Base-by-base conservation (phyloP, 2,888 invertebrate genomes). In the Pandemis corylana region DNA sequence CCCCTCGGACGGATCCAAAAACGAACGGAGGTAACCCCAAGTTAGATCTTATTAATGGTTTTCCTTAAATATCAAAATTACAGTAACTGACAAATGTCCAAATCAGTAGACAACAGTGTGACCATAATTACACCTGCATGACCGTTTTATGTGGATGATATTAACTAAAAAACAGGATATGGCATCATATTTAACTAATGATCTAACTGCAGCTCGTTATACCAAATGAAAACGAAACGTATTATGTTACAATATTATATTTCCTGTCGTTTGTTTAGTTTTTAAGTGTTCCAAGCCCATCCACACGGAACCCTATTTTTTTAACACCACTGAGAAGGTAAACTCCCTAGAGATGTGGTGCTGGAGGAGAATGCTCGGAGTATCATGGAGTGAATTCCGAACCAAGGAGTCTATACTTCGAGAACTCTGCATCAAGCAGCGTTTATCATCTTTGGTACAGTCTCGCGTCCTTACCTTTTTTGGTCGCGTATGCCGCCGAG, bases 131-230 rank as follows among this genome's bases (percentile, higher is more conserved):
- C 75, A 75, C 75, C 75, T 75, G 75, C 66, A 46, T 62, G n/a
- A 56, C 67, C 62, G 42, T 70, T 75, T 66, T 70, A 44, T 62
- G 74, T 61, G 42, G 36, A 59, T 51, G 67, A 63, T 76, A 64
- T 68, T 42, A 65, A 75, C 68, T 59, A 75, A 69, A 73, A 76
- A 76, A 77, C 78, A 76, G 79, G 79, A 79, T 78, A 79, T 79
- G 74, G 72, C 75, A 62, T 76, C 76, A 71, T 76, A 77, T 78
- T 78, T 77, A 75, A 53, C 77, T 78, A 79, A 79, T 77, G 77
- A 44, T 68, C 70, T 72, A 68, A 73, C 68, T 68, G 66, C 61
- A 61, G 51, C 65, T 72, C 69, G 59, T 78, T 78, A 77, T 59
- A 71, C 61, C 68, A 72, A 76, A 75, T 78, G 77, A 76, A 77